Base-by-base conservation (phyloP, 2,797 vertebrate species). In the Squalus acanthias region DNA sequence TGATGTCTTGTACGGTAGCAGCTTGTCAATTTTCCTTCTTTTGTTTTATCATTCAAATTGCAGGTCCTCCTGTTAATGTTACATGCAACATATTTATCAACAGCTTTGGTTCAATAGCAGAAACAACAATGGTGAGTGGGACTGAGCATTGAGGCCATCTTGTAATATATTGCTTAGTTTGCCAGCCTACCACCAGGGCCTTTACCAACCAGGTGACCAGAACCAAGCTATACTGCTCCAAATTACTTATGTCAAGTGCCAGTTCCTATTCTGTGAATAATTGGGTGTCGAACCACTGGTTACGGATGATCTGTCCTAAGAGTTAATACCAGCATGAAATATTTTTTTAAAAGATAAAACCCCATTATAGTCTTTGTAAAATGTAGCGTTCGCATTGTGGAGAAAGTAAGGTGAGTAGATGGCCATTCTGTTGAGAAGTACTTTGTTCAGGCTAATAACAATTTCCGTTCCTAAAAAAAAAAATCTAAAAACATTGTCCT, bases 61-160 rank as follows among this genome's bases (percentile, higher is more conserved):
- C 99, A 99, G 99, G 99, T 98, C 98, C 98, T 98, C 99, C 99
- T 98, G 99, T 99, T 98, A 99, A 99, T 98, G 98, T 99, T 98
- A 99, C 99, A 98, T 99, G 99, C 98, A 99, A 99, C 99, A 99
- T 99, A 98, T 99, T 99, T 99, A 99, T 99, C 99, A 99, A 99
- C 99, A 99, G 99, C 98, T 99, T 99, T 99, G 99, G 99, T 98
- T 99, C 99, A 98, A 99, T 99, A 98, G 99, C 99, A 98, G 99
- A 99, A 98, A 99, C 99, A 98, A 99, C 99, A 97, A 99, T 99
- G 99, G 99, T 99, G 98, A 99, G 99, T 99, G 98, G 98, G 98
- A 98, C 97, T 97, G 97, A 97, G 97, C 97, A 98, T 98, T 98
- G 98, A 98, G 98, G 97, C 98, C 97, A 98, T 98, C 97, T 97